A percentile compares a stretch with the other conserved stretches of the same genome.
phyloP scores from a whole-genome alignment of 1,140 invertebrate species.

The Charaxes varanes region DNA sequence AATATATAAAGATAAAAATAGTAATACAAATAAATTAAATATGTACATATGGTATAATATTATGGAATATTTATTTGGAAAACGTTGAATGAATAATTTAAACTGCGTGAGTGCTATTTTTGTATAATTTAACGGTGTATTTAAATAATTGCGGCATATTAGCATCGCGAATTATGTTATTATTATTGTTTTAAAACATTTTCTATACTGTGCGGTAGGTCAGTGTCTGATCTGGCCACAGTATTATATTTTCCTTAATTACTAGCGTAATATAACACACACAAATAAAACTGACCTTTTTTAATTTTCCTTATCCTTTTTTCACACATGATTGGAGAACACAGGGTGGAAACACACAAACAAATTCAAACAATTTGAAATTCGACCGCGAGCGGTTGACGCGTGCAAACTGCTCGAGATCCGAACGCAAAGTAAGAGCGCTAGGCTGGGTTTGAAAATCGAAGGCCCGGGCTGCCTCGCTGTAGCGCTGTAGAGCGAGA shows the following conservation, averaged over 20 bases:
- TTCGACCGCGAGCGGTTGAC: conserved; percentile 9
- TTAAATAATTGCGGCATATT: no score
- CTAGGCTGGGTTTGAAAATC: conserved; percentile 38
- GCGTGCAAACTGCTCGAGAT: conserved; percentile 29
- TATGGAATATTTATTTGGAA: no score
- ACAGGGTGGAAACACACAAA: conserved; percentile 35
- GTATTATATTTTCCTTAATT: conserved; percentile 3
- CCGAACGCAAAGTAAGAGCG: conserved; percentile 31
- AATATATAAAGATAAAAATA: no score
- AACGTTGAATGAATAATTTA: no score
- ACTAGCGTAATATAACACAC: conserved; percentile 7
- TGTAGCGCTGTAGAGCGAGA: conserved; percentile 31
- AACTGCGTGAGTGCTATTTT: no score
- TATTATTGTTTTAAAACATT: not conserved
- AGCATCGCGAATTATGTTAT: no score
- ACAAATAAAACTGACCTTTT: conserved; percentile 39
- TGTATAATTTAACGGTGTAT: no score
- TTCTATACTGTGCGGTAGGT: conserved; percentile 29
- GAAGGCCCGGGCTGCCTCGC: conserved; percentile 30
- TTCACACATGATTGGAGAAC: conserved; percentile 52
- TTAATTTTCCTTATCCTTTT: conserved; percentile 57
- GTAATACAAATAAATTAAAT: no score
- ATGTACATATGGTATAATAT: no score
- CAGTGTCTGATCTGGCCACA: conserved; percentile 17
- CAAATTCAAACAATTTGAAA: conserved; percentile 21